Base-by-base conservation (phyloP, 2,797 vertebrate genomes). In the Kryptopterus vitreolus region DNA sequence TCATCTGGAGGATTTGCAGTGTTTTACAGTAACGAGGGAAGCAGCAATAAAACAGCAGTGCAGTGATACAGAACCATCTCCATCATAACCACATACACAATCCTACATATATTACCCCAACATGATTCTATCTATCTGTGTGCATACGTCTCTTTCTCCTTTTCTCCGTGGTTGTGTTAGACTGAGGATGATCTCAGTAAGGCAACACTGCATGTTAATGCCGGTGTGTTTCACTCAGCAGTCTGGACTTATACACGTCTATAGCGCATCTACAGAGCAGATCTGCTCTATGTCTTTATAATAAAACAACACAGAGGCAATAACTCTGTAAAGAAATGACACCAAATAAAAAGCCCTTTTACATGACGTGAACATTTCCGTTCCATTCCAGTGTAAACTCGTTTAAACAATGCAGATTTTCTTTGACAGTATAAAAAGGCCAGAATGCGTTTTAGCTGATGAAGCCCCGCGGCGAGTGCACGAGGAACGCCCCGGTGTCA, bases 361-460 rank as follows among this genome's bases (percentile, higher is more conserved):
- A 2, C 18, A 16, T 16, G 53, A 73, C 12, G 38, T 1, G 26
- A 15, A 73, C 13, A 24, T 33, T n/a, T 29, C 55, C 33, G 3
- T 71, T 50, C 26, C 13, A 38, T 26, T 61, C n/a, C 65, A 13
- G 38, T 0, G 11, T 22, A 22, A 73, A 77, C 77, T 48, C 29
- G 43, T 58, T 43, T 33, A 33, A n/a, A 53, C 29, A 65, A 63
- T 33, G 74, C 50, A 55, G 52, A n/a, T 57, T 50, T 55, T 77
- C 52, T 43, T 43, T 48, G 52, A 74, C 29, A 43, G 77, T 58
- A 20, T n/a, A 53, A 59, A 65, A 61, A 31, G 1, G 75, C 70
- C 18, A 22, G 22, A 48, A 68, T 35, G 81, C 79, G 81, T 79
- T 85, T 84, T 79, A 78, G 78, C 48, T 81, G 81, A 86, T 83